Evolutionary conservation across 2,797 vertebrate genomes (phyloP).

Genomic region (Myotis pilosus): DNA sequence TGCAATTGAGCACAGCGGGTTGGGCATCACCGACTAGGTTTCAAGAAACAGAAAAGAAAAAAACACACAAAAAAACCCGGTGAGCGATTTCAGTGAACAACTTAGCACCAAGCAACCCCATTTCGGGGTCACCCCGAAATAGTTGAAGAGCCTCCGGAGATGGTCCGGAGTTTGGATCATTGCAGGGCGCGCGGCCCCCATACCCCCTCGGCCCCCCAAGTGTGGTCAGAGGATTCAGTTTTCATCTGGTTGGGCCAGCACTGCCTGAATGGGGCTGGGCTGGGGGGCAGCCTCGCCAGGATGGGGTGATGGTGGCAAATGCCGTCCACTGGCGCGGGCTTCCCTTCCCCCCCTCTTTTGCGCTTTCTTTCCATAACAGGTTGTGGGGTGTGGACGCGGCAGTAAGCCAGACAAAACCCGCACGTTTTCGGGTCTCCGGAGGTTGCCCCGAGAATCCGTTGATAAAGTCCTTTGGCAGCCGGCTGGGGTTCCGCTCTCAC

Average conservation of each 20-base stretch:
- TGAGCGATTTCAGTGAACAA: conserved; percentile 80
- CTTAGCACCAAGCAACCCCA: conserved; percentile 48
- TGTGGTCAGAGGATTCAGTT: conserved; percentile 65
- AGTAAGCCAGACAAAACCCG: conserved; percentile 40
- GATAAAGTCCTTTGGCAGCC: conserved; percentile 63
- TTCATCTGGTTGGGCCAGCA: conserved; percentile 63
- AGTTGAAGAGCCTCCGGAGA: conserved; percentile 49
- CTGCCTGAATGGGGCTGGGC: conserved; percentile 38
- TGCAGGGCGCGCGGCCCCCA: neutral
- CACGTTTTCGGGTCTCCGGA: neutral
- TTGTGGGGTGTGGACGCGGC: conserved; percentile 18
- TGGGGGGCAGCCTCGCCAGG: neutral
- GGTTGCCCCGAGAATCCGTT: conserved; percentile 60
- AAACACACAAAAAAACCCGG: conserved; percentile 67
- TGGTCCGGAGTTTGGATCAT: neutral
- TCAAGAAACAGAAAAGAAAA: conserved; percentile 32
- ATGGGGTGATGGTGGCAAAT: neutral
- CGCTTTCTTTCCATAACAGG: neutral
- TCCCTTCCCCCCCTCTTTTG: neutral
- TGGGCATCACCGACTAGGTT: conserved; percentile 84
- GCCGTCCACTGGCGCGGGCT: neutral
- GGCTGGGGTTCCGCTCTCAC: conserved; percentile 48
- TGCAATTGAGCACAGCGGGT: conserved; percentile 99
- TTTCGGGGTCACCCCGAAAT: conserved; percentile 36
- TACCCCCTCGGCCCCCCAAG: conserved; percentile 9